phyloP scores from a whole-genome alignment of 2,797 vertebrate species.

The Cephalopachus bancanus region DNA sequence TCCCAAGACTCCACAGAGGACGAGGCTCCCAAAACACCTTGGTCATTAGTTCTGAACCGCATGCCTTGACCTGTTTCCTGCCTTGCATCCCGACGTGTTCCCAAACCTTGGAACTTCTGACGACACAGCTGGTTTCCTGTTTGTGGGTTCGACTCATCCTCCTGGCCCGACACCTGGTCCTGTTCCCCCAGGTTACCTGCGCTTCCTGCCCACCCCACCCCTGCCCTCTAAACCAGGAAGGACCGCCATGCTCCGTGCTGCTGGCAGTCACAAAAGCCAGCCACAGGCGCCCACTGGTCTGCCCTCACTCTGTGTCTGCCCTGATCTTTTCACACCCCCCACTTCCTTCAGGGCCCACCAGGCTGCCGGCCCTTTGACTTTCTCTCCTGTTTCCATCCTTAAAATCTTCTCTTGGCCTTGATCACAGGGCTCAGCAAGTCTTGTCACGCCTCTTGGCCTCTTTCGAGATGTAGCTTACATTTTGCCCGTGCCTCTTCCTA shows the following conservation, averaged over 20 bases:
- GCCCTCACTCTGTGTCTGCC: not conserved
- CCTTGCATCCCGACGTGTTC: slow-evolving; percentile 66
- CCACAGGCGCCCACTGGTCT: not conserved
- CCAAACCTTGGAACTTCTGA: slow-evolving; percentile 69
- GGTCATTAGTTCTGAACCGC: slow-evolving; percentile 70
- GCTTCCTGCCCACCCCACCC: slow-evolving; percentile 57
- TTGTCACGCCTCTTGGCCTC: not conserved
- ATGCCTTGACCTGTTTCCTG: slow-evolving; percentile 77
- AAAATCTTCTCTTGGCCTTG: slow-evolving; percentile 51
- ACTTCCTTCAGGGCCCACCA: not conserved
- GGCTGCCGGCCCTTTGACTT: not conserved
- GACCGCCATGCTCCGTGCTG: not conserved
- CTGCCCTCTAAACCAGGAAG: slow-evolving; percentile 16
- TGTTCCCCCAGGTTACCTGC: slow-evolving; percentile 48
- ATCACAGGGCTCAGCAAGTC: not conserved
- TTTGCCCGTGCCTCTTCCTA: not conserved
- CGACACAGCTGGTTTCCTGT: slow-evolving; percentile 76
- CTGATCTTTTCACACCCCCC: not conserved
- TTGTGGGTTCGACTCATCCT: slow-evolving; percentile 72
- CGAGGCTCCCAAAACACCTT: slow-evolving; percentile 55
- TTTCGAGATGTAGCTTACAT: not conserved
- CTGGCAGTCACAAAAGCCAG: not conserved
- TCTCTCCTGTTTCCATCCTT: not conserved
- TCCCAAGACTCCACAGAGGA: slow-evolving; percentile 47
- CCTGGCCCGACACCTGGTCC: slow-evolving; percentile 37